Base-by-base conservation (phyloP, 2,888 invertebrate species). In the Acrobasis consociella region DNA sequence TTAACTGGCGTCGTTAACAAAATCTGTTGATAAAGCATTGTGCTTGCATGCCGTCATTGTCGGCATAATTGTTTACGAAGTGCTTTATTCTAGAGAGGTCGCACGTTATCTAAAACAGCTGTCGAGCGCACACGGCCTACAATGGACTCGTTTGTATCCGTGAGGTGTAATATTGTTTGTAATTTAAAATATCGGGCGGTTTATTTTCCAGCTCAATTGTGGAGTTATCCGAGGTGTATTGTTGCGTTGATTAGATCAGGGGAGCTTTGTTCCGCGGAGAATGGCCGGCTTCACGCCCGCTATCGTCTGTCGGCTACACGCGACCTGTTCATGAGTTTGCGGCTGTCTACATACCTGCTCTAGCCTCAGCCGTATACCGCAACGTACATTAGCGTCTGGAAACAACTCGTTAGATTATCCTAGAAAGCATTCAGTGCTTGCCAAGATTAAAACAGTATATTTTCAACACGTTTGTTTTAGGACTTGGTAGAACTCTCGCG, bases 231-330 rank as follows among this genome's bases (percentile, higher is more conserved):
- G 83, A 83, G 83, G 85, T 86, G 82, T 89, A 89, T 89, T 90
- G 90, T 91, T 86, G 85, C 83, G 84, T 89, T 90, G 91, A 91
- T 90, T 90, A 91, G 89, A 89, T 91, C 89, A 86, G 87, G 78
- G 79, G 67, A 75, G 86, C 87, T 86, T 89, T 91, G 89, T 90
- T 88, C 82, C 76, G 80, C 70, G 72, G 77, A 84, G 85, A 88
- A 87, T 83, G 77, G 83, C 71, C 74, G 76, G 78, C 75, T 77
- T 79, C 80, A 77, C 80, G 74, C 76, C 67, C 73, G 81, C 80
- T 80, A 79, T 80, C 80, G 81, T 77, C 78, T 82, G 86, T 81
- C 83, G 76, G 72, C 72, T 72, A 80, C 83, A 85, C 77, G 83
- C 85, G 77, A 82, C 76, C 80, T 79, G 77, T 74, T 75, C 76